Conservation (phyloP, 2,888 invertebrate species). For the Meteorus cinctellus region DNA sequence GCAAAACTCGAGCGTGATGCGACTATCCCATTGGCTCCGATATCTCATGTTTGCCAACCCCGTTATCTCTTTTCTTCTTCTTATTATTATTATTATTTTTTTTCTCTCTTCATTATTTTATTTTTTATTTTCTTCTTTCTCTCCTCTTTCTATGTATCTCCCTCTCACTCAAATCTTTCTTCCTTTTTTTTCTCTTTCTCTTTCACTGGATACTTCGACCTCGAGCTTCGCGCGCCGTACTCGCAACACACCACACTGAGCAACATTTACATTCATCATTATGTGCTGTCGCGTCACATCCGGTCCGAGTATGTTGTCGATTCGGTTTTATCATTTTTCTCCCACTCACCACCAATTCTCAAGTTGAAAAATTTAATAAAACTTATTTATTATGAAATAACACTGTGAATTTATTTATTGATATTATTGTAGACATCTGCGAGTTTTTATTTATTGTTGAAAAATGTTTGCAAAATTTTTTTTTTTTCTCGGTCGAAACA, state of each 20-base stretch:
- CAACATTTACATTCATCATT: conserved; percentile 67
- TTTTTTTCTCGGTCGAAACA: neutral
- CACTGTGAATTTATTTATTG: too few species aligned
- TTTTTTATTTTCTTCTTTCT: conserved; percentile 16
- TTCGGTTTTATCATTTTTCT: conserved; percentile 52
- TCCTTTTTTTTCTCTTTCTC: conserved; percentile 23
- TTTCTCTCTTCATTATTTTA: conserved; percentile 40
- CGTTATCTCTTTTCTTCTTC: conserved; percentile 68
- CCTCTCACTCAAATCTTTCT: conserved; percentile 59
- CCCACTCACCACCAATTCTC: neutral
- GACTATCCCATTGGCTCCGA: conserved; percentile 46
- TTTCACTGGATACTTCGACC: conserved; percentile 31
- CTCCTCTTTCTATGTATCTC: conserved; percentile 23
- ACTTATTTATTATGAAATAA: neutral
- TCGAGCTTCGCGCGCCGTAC: conserved; percentile 13
- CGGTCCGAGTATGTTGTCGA: conserved; percentile 54
- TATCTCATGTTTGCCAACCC: conserved; percentile 72
- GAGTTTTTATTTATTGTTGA: neutral
- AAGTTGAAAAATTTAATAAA: neutral
- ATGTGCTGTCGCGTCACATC: conserved; percentile 66
- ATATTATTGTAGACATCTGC: neutral
- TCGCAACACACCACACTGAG: conserved; percentile 46
- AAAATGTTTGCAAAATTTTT: neutral
- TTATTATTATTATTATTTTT: conserved; percentile 51
- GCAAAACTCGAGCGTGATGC: neutral